A percentile compares a stretch with the other conserved stretches of the same genome.
These are phyloP conservation scores for Porites australiensis DNA, from an alignment of 64 coral and sea anemone species.

Conservation along the genomic window DNA sequence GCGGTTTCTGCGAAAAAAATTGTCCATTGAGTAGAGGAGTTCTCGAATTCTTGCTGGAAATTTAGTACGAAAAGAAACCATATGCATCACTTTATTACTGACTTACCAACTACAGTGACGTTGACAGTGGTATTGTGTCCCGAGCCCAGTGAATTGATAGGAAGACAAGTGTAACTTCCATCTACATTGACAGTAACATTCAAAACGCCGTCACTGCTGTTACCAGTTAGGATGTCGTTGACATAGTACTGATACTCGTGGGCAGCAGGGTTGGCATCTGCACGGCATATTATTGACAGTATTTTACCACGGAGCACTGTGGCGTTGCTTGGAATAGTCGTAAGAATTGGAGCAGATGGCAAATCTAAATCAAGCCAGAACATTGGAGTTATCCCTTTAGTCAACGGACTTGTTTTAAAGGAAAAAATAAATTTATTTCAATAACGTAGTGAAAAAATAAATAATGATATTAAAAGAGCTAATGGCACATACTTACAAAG, in stretches of 20 bases:
- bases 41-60: too few species aligned
- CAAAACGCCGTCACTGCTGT: neutral
- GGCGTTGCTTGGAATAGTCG: neutral
- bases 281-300: neutral
- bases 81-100: neutral
- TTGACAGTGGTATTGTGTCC: neutral
- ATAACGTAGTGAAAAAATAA: too few species aligned
- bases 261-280: neutral
- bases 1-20: neutral
- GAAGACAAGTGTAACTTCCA: slow-evolving; percentile 1
- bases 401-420: too few species aligned
- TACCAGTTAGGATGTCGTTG: neutral
- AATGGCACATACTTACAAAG: too few species aligned
- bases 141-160: neutral
- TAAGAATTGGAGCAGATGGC: neutral
- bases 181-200: neutral
- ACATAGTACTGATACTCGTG: neutral
- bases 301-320: neutral
- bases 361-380: neutral
- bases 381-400: too few species aligned
- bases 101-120: neutral
- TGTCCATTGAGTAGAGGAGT: too few species aligned
- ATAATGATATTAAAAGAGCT: neutral
- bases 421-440: too few species aligned
- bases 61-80: too few species aligned